Percentiles rank a stretch among this genome's conserved stretches.
Evolutionary conservation across 2,113 vertebrate species (phyloP).

Genomic region (Cyprinodon tularosa): DNA sequence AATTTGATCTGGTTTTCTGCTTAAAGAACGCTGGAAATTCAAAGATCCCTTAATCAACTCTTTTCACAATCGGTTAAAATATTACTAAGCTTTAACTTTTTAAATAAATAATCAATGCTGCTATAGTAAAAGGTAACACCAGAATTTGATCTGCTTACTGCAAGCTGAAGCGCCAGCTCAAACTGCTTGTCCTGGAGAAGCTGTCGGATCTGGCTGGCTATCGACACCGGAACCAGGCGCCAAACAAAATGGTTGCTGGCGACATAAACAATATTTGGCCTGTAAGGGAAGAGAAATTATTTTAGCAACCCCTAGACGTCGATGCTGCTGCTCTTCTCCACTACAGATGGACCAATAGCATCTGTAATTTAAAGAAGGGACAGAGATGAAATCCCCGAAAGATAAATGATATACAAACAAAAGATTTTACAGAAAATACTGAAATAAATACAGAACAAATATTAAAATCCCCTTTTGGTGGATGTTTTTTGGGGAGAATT

Average conservation of each 20-base stretch:
- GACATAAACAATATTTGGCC: slow-evolving; percentile 93
- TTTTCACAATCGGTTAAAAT: neutral
- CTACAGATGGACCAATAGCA: neutral
- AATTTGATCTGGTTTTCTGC: neutral
- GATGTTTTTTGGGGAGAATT: neutral
- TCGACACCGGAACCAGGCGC: slow-evolving; percentile 95
- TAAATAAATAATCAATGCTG: too few species aligned
- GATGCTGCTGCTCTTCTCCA: neutral
- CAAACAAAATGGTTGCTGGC: slow-evolving; percentile 99
- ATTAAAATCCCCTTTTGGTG: neutral
- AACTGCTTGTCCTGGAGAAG: slow-evolving; percentile 98
- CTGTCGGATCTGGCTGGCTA: slow-evolving; percentile 95
- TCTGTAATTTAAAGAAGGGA: neutral
- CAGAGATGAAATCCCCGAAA: neutral
- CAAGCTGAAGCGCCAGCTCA: slow-evolving; percentile 95
- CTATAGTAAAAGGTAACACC: neutral
- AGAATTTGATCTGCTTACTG: slow-evolving; percentile 81
- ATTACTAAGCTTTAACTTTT: too few species aligned
- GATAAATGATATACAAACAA: neutral
- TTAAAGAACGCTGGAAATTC: neutral
- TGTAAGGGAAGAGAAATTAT: slow-evolving; percentile 65
- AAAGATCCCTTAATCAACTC: neutral
- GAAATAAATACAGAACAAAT: neutral
- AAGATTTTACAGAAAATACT: neutral
- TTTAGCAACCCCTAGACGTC: slow-evolving; percentile 4